Percentiles rank a stretch among this genome's conserved stretches.
phyloP scores from a whole-genome alignment of 2,797 vertebrate genomes.

The Meriones psammophilus region DNA sequence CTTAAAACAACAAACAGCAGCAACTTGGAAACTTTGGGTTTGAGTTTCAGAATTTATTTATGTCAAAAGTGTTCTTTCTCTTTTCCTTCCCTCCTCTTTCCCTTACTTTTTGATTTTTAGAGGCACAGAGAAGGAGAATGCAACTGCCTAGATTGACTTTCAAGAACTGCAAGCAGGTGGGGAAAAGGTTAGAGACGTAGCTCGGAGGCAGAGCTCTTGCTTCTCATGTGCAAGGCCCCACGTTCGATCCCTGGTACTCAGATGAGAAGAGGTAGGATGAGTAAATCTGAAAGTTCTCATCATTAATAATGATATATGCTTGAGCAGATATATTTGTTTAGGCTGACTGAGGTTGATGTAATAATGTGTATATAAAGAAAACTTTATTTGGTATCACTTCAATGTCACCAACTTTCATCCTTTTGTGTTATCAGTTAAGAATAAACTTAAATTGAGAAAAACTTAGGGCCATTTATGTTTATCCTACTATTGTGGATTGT shows the following conservation, averaged over 20 bases:
- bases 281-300: neutral
- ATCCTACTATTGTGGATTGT: neutral
- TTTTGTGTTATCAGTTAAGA: neutral
- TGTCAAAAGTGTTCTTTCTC: neutral
- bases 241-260: neutral
- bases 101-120: neutral
- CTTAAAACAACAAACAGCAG: neutral
- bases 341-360: neutral
- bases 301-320: neutral
- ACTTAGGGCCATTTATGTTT: neutral
- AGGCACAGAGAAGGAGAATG: neutral
- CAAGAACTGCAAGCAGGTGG: neutral
- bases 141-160: neutral
- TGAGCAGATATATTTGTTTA: neutral
- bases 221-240: neutral
- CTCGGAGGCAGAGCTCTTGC: neutral
- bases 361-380: neutral
- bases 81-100: neutral
- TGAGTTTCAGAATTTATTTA: slow-evolving; percentile 36
- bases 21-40: neutral
- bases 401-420: neutral
- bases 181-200: neutral
- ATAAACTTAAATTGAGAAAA: neutral
- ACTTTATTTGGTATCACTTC: neutral
- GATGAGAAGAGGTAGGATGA: neutral